Conservation (phyloP, 2,113 vertebrate genomes). For the Labrus mixtus region DNA sequence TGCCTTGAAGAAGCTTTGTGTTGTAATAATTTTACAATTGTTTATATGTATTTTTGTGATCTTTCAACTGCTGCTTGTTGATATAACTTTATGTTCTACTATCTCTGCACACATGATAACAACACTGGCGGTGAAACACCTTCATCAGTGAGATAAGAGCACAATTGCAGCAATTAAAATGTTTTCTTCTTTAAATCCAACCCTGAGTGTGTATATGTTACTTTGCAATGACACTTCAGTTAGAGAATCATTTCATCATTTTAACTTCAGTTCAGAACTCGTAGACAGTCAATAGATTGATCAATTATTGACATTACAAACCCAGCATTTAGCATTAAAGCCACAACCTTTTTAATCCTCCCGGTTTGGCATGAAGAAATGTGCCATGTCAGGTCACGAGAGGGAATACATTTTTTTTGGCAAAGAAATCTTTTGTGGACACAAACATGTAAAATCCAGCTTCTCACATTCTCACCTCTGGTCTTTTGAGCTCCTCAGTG, state of each 20-base stretch:
- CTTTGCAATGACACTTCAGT: neutral
- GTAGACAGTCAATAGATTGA: neutral
- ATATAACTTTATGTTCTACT: neutral
- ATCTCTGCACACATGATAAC: neutral
- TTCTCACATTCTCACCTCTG: constrained; percentile 81
- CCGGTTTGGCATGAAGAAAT: no score
- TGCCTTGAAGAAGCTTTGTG: neutral
- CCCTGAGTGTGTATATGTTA: neutral
- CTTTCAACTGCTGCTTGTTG: neutral
- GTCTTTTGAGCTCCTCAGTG: constrained; percentile 87
- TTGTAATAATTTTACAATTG: neutral
- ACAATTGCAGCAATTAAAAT: neutral
- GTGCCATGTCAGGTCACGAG: no score
- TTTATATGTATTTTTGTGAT: neutral
- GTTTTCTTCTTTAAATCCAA: neutral
- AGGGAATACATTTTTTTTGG: no score
- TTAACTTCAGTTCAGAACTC: no score
- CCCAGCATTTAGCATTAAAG: no score
- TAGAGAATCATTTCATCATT: neutral
- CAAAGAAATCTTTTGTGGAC: no score
- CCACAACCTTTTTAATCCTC: no score
- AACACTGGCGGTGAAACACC: neutral
- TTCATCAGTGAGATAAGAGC: constrained; percentile 11
- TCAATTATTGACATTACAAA: neutral
- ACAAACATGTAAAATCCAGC: neutral